A percentile compares a stretch with the other conserved stretches of the same genome.
These are phyloP conservation scores for Macropodus opercularis DNA, from an alignment of 2,797 vertebrate species.

Conservation along the genomic window DNA sequence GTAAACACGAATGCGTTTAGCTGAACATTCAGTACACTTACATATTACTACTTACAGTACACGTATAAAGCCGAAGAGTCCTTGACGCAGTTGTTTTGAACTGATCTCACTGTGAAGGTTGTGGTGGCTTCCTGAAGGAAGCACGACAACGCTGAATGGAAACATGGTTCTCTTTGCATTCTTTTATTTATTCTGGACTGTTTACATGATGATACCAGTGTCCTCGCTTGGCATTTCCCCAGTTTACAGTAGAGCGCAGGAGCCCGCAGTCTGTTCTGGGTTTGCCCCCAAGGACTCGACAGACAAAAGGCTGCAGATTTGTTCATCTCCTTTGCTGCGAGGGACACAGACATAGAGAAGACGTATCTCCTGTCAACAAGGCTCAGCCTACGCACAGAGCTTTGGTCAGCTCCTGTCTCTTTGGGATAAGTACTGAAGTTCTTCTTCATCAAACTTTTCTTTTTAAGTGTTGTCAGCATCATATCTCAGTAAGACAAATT, in stretches of 20 bases:
- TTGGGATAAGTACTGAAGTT: constrained; percentile 76
- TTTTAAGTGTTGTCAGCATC: constrained; percentile 78
- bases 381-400: constrained; percentile 71
- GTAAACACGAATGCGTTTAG: constrained; percentile 5
- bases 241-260: constrained; percentile 50
- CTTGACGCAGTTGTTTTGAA: constrained; percentile 50
- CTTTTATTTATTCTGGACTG: constrained; percentile 36
- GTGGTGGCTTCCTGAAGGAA: constrained; percentile 15
- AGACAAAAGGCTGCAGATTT: constrained; percentile 69
- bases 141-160: not conserved
- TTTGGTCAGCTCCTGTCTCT: constrained; percentile 75
- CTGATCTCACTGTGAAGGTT: constrained; percentile 58
- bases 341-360: constrained; percentile 74
- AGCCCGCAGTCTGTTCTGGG: constrained; percentile 53
- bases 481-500: constrained; percentile 76
- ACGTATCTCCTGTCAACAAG: constrained; percentile 77
- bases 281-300: constrained; percentile 62
- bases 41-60: too few species aligned
- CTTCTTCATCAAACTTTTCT: constrained; percentile 78
- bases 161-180: constrained; percentile 7
- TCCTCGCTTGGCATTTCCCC: constrained; percentile 40
- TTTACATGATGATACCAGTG: constrained; percentile 30
- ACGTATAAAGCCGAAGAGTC: constrained; percentile 13
- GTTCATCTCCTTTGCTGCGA: constrained; percentile 68
- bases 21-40: constrained; percentile 22